Base-by-base conservation (phyloP, 1,140 invertebrate species). In the Caligus rogercresseyi region DNA sequence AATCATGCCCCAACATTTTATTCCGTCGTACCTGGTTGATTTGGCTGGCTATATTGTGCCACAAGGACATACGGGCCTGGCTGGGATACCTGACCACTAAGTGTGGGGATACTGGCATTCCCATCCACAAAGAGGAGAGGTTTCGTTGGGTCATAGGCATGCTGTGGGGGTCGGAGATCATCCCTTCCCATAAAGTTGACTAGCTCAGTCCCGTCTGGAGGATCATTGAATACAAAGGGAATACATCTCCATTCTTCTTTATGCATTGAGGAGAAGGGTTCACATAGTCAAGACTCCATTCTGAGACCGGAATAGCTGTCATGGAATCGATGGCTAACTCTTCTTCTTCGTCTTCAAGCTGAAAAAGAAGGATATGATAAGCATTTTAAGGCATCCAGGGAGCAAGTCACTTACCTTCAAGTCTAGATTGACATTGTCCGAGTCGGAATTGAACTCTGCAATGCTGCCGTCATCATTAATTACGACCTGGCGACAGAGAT, bases 41-140 rank as follows among this genome's bases (percentile, higher is more conserved):
- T 78, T 0, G 93, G 92, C 72, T 98, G 94, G 75, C 90, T 96
- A 72, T 96, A 98, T 68, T 98, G 92, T 0, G 97, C 79, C 4
- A 97, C 76, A 69, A 98, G 85, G 2, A 86, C 80, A 71, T 96
- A 94, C 4, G 83, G 78, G 0, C 86, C 87, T 1, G 87, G 82
- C n/a, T 76, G 70, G 0, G 81, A 76, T 0, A 91, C 86, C 72
- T 85, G 86, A 0, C 84, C 84, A 43, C 76, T 78, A 15, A 91
- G 73, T 66, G 84, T 82, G 19, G 89, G 75, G n/a, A 78, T 77
- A 1, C 79, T 73, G n/a, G 81, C 76, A 0, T 75, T 70, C 1
- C 77, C 73, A 60, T 81, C 77, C 25, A 91, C 69, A 66, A 81
- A 82, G 1, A 91, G 77, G 0, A 89, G 78, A 14, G 0, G 83